A percentile compares a stretch with the other conserved stretches of the same genome.
These are phyloP conservation scores for Romanogobio albipinnatus DNA, from an alignment of 2,113 vertebrate genomes.

Conservation along the genomic window DNA sequence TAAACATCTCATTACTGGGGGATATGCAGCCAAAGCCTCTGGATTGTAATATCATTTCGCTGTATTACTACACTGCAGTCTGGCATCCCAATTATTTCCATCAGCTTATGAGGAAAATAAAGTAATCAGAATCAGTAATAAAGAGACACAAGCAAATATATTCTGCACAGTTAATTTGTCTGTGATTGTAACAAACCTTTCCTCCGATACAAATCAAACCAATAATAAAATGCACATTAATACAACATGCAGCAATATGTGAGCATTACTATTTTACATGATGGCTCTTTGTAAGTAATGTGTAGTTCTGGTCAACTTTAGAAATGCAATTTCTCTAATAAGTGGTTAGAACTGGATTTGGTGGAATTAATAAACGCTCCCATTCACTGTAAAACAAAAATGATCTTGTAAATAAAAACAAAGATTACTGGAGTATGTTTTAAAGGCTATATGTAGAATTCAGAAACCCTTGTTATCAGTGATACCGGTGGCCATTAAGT, in stretches of 20 bases:
- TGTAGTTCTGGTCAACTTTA: not conserved
- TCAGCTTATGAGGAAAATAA: slow-evolving; percentile 8
- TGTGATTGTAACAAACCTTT: not conserved
- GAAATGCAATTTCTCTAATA: not conserved
- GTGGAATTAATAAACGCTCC: no score
- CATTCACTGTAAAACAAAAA: not conserved
- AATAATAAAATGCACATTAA: not conserved
- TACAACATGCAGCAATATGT: not conserved
- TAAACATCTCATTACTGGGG: slow-evolving; percentile 21
- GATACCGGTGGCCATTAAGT: no score
- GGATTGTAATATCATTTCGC: not conserved
- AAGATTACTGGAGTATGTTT: not conserved
- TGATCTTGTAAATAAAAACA: not conserved
- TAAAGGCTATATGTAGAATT: not conserved
- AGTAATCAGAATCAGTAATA: not conserved
- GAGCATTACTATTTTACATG: not conserved
- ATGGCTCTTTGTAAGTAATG: not conserved
- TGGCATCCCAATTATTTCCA: not conserved
- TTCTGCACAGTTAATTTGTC: not conserved
- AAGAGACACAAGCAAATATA: not conserved
- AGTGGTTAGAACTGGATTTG: no score
- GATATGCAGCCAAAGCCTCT: not conserved
- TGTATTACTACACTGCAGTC: not conserved
- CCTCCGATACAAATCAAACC: not conserved
- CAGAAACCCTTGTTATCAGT: not conserved